A percentile compares a stretch with the other conserved stretches of the same genome.
Conservation (phyloP, 64 coral and sea anemone genomes). For the Stichodactyla mertensii region DNA sequence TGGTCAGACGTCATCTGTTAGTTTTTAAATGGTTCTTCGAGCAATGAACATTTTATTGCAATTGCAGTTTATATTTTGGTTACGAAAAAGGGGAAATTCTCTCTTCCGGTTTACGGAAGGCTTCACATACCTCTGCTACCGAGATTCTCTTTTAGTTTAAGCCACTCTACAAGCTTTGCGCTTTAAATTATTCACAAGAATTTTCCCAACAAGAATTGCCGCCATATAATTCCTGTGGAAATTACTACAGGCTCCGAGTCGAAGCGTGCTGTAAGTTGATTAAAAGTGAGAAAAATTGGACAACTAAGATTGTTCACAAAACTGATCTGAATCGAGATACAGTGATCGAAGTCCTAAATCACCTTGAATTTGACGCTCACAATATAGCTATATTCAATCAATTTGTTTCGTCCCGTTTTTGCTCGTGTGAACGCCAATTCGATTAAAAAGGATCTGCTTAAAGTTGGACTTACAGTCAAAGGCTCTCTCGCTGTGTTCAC, state of each 20-base stretch:
- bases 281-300: not conserved
- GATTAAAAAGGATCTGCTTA: not conserved
- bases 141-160: not conserved
- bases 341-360: not conserved
- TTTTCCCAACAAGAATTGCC: not conserved
- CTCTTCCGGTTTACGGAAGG: not conserved
- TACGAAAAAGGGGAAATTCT: not conserved
- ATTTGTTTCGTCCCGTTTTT: not conserved
- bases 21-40: not conserved
- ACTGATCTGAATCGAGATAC: conserved; percentile 6
- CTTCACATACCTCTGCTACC: not conserved
- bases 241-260: not conserved
- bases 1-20: not conserved
- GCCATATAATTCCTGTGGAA: not conserved
- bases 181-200: conserved; percentile 3
- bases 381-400: not conserved
- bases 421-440: not conserved
- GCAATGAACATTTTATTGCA: not conserved
- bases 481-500: conserved; percentile 63
- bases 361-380: not conserved
- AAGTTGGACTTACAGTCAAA: conserved; percentile 59
- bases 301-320: not conserved
- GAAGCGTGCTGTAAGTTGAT: not conserved
- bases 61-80: not conserved
- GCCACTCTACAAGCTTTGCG: not conserved